These are phyloP conservation scores for Agrotis segetum DNA, from an alignment of 2,888 invertebrate species.

Conservation along the genomic window DNA sequence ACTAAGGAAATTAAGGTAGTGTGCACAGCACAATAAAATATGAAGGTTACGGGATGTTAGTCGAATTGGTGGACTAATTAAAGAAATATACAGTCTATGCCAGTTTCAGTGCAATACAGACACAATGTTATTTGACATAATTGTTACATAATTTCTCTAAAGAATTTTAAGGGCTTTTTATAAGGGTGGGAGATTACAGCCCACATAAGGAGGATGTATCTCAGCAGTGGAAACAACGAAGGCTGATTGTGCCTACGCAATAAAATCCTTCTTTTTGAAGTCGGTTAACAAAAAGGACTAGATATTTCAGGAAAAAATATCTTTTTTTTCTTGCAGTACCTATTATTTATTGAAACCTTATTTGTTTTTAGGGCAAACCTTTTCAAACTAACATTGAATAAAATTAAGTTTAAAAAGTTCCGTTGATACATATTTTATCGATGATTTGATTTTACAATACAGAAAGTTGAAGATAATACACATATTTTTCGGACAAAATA, in stretches of 20 bases:
- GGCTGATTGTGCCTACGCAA: too few species aligned
- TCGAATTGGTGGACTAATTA: not conserved
- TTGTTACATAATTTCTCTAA: not conserved
- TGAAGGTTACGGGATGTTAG: conserved; percentile 11
- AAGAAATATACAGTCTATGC: not conserved
- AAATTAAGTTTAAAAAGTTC: conserved; percentile 9
- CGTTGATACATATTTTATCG: conserved; percentile 35
- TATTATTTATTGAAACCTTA: too few species aligned
- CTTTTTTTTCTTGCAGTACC: not conserved
- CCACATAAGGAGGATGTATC: too few species aligned
- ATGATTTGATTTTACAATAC: not conserved
- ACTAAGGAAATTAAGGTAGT: not conserved
- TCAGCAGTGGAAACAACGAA: too few species aligned
- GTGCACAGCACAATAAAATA: conserved; percentile 1
- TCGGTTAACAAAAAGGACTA: too few species aligned
- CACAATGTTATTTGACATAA: not conserved
- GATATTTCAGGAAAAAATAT: not conserved
- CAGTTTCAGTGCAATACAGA: not conserved
- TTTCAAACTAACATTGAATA: conserved; percentile 18
- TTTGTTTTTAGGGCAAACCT: not conserved
- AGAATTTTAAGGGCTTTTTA: too few species aligned
- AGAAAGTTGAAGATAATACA: not conserved
- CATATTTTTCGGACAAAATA: not conserved
- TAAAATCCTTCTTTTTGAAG: too few species aligned
- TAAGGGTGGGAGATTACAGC: too few species aligned